phyloP scores from a whole-genome alignment of 2,888 invertebrate species.

The Tetramorium bicarinatum region DNA sequence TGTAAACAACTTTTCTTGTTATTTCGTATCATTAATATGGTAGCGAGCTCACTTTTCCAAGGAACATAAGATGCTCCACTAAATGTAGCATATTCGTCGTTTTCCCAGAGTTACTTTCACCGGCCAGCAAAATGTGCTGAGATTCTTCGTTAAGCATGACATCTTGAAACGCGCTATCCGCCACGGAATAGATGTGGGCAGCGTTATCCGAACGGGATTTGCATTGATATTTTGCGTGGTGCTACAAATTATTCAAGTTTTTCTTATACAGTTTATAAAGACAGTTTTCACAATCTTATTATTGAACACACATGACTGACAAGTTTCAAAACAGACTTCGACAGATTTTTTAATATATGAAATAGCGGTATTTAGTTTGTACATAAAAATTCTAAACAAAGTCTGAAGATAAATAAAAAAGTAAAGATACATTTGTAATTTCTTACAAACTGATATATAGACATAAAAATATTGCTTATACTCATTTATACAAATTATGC shows the following conservation, averaged over 20 bases:
- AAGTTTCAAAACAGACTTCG: neutral
- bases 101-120: slow-evolving; percentile 97
- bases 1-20: neutral
- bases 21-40: neutral
- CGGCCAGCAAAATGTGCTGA: slow-evolving; percentile 95
- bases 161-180: slow-evolving; percentile 96
- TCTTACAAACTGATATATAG: neutral
- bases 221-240: slow-evolving; percentile 92
- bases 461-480: no score
- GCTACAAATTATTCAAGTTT: slow-evolving; percentile 87
- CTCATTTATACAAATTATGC: neutral
- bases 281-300: neutral
- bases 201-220: slow-evolving; percentile 96
- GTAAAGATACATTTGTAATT: neutral
- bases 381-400: neutral
- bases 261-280: neutral
- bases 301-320: neutral
- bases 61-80: slow-evolving; percentile 92
- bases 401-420: neutral
- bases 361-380: neutral
- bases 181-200: slow-evolving; percentile 96
- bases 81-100: slow-evolving; percentile 94
- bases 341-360: neutral
- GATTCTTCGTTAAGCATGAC: slow-evolving; percentile 95
- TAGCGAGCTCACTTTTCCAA: slow-evolving; percentile 89